These are phyloP conservation scores for Stenotaenia linearis DNA, from an alignment of 2,888 invertebrate species.

Conservation along the genomic window DNA sequence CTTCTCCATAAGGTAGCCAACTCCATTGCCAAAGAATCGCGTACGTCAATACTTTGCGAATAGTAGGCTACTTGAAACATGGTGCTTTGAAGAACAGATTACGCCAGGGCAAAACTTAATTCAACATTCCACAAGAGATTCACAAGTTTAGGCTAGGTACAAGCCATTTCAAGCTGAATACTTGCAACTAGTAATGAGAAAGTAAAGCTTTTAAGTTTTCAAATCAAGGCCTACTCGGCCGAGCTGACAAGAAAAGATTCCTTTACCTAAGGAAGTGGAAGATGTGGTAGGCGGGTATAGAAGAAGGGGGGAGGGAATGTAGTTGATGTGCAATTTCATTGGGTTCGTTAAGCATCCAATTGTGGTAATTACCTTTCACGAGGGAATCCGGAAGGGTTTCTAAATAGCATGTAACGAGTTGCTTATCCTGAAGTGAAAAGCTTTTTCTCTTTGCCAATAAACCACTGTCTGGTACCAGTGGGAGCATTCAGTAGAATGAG, in stretches of 20 bases:
- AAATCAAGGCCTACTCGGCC: constrained; percentile 7
- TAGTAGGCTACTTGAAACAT: not conserved
- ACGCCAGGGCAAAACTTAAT: constrained; percentile 3
- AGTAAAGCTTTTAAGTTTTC: constrained; percentile 22
- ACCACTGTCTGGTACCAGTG: constrained; percentile 19
- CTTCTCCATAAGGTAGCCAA: not conserved
- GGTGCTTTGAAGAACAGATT: not conserved
- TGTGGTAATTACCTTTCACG: constrained; percentile 26
- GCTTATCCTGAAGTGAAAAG: constrained; percentile 26
- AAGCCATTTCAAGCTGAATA: constrained; percentile 6
- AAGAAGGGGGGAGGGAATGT: not conserved
- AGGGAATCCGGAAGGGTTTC: constrained; percentile 26
- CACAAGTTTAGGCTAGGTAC: not conserved
- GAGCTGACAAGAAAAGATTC: constrained; percentile 26
- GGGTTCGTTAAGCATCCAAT: constrained; percentile 26
- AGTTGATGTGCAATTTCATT: constrained; percentile 23
- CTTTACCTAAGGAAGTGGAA: constrained; percentile 24
- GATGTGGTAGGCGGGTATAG: constrained; percentile 14
- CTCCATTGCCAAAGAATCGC: not conserved
- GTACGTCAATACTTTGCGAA: not conserved
- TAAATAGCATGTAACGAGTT: constrained; percentile 26
- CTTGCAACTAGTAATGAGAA: constrained; percentile 20
- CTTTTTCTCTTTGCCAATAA: constrained; percentile 24
- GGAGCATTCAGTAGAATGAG: constrained; percentile 24
- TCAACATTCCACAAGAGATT: constrained; percentile 19